A percentile compares a stretch with the other conserved stretches of the same genome.
Conservation (phyloP, 1,140 invertebrate species). For the Phthorimaea operculella region DNA sequence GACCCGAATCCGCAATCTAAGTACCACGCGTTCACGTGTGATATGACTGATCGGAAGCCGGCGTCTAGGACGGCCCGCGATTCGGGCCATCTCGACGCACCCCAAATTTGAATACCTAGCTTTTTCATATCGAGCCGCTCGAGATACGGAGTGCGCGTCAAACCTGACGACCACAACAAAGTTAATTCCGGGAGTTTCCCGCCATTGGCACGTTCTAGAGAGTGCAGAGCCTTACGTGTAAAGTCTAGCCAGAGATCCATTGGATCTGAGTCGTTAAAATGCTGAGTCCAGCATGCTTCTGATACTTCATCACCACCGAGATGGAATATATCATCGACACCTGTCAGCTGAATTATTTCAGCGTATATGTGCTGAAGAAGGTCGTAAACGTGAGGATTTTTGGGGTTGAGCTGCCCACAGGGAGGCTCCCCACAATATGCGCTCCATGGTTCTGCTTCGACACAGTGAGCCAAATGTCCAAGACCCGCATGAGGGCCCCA, state of each 20-base stretch:
- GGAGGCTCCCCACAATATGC: constrained; percentile 84
- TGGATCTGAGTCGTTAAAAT: constrained; percentile 79
- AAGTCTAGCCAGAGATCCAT: constrained; percentile 83
- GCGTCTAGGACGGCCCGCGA: constrained; percentile 78
- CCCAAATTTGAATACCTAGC: constrained; percentile 79
- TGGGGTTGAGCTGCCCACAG: constrained; percentile 84
- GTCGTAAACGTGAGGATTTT: constrained; percentile 79
- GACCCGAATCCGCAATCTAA: constrained; percentile 85
- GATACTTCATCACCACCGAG: constrained; percentile 86
- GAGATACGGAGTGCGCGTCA: constrained; percentile 79
- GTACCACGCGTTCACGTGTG: constrained; percentile 88
- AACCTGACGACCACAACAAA: constrained; percentile 82
- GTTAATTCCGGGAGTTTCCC: constrained; percentile 72
- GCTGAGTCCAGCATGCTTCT: constrained; percentile 76
- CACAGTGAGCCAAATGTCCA: constrained; percentile 78
- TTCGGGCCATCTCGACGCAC: constrained; percentile 79
- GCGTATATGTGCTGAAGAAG: constrained; percentile 75
- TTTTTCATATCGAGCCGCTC: constrained; percentile 69
- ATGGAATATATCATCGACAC: constrained; percentile 78
- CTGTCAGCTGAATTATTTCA: constrained; percentile 75
- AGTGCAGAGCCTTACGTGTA: constrained; percentile 72
- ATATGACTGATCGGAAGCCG: constrained; percentile 81
- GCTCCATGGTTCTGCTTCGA: constrained; percentile 81
- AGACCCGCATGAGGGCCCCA: constrained; percentile 77
- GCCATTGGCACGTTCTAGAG: constrained; percentile 74